Evolutionary conservation across 2,113 vertebrate genomes (phyloP).

Genomic region (Gila orcuttii): DNA sequence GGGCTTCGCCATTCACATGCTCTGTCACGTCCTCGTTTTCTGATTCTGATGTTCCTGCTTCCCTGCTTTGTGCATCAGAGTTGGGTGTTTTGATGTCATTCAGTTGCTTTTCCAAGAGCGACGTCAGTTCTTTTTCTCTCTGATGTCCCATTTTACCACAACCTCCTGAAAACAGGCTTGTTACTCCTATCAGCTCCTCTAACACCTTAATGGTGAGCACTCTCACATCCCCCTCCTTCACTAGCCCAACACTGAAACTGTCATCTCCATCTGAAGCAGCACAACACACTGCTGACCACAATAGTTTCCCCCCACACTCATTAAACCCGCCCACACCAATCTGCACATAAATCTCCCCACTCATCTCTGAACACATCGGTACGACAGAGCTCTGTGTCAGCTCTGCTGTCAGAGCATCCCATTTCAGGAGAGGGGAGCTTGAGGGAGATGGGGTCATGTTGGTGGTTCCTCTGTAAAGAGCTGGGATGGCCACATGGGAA

Average conservation of each 20-base stretch:
- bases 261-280: constrained; percentile 57
- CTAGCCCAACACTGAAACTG: constrained; percentile 68
- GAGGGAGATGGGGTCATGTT: constrained; percentile 25
- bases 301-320: constrained; percentile 55
- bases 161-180: constrained; percentile 71
- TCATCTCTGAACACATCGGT: constrained; percentile 64
- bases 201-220: constrained; percentile 69
- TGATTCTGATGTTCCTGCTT: background rate
- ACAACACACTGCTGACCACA: constrained; percentile 77
- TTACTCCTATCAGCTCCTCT: constrained; percentile 65
- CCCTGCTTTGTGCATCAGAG: constrained; percentile 16
- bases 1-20: background rate
- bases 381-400: constrained; percentile 61
- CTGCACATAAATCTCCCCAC: constrained; percentile 70
- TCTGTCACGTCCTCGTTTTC: background rate
- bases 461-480: constrained; percentile 61
- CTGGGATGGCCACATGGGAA: constrained; percentile 58
- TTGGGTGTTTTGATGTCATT: background rate
- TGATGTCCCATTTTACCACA: constrained; percentile 60
- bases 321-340: constrained; percentile 60
- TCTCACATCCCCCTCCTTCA: constrained; percentile 61
- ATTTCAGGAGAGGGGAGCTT: constrained; percentile 57
- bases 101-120: constrained; percentile 26
- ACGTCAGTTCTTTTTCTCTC: constrained; percentile 27
- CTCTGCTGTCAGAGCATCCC: constrained; percentile 68